Evolutionary conservation across 1,140 invertebrate genomes (phyloP).

Genomic region (Tribolium madens): DNA sequence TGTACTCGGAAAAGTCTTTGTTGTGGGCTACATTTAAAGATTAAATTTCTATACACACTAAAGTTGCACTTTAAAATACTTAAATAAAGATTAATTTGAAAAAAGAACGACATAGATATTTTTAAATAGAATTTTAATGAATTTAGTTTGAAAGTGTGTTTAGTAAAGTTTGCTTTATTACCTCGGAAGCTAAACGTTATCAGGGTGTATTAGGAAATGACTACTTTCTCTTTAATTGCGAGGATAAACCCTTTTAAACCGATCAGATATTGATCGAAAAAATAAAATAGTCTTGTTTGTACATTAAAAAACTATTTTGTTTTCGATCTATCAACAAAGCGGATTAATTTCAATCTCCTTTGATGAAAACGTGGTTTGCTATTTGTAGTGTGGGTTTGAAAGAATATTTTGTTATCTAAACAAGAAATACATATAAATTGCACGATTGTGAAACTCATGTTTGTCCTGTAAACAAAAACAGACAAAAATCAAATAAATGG

Average conservation of each 20-base stretch:
- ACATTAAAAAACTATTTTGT: conserved; percentile 30
- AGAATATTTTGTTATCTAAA: conserved; percentile 30
- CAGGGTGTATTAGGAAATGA: conserved; percentile 37
- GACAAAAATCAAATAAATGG: conserved; percentile 44
- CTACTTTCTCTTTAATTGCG: conserved; percentile 35
- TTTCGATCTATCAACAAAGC: background rate
- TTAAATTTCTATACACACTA: too few species aligned
- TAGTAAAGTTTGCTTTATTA: conserved; percentile 37
- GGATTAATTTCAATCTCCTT: background rate
- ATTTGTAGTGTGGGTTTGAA: background rate
- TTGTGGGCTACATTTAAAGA: too few species aligned
- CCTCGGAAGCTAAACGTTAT: conserved; percentile 32
- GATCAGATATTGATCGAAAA: conserved; percentile 31
- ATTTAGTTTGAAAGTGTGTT: conserved; percentile 36
- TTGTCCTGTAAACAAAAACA: conserved; percentile 40
- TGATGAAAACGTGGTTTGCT: background rate
- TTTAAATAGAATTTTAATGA: conserved; percentile 28
- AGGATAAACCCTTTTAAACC: conserved; percentile 28
- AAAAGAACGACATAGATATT: conserved; percentile 1
- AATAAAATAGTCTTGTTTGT: background rate
- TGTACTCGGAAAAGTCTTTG: too few species aligned
- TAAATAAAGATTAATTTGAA: background rate
- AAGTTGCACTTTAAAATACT: too few species aligned
- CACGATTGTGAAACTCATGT: conserved; percentile 37
- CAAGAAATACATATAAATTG: conserved; percentile 38